These are phyloP conservation scores for Ahaetulla prasina DNA, from an alignment of 2,113 vertebrate species.

Conservation along the genomic window DNA sequence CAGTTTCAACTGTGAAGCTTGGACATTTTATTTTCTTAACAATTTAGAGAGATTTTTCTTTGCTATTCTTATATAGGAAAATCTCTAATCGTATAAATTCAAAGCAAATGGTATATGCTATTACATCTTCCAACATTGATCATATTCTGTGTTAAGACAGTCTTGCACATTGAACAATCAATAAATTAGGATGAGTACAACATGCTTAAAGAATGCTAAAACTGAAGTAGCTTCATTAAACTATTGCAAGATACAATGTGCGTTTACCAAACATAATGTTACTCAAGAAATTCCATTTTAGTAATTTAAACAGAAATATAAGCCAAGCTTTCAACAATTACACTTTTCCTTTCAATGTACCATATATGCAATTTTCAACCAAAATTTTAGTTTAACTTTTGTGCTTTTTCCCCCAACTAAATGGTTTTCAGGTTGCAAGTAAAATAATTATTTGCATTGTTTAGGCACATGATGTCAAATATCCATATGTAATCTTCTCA, in stretches of 20 bases:
- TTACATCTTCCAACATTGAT: neutral
- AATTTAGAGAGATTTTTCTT: neutral
- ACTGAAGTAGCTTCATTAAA: neutral
- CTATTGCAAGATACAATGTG: neutral
- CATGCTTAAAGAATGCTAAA: neutral
- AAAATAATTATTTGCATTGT: slow-evolving; percentile 29
- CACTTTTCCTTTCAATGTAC: neutral
- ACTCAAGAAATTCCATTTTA: neutral
- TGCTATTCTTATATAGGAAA: neutral
- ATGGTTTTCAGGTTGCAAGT: neutral
- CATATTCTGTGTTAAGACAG: neutral
- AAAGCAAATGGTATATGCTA: neutral
- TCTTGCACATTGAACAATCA: neutral
- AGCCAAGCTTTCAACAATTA: neutral
- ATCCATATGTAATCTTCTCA: neutral
- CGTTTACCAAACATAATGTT: neutral
- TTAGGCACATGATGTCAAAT: slow-evolving; percentile 21
- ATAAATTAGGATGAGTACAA: neutral
- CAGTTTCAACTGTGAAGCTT: neutral
- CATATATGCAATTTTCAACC: neutral
- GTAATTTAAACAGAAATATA: neutral
- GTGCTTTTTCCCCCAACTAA: slow-evolving; percentile 32
- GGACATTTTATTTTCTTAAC: neutral
- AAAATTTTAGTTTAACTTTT: slow-evolving; percentile 30
- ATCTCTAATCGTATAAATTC: neutral